A percentile compares a stretch with the other conserved stretches of the same genome.
Conservation (phyloP, 2,797 vertebrate species). For the Danio tinwini region DNA sequence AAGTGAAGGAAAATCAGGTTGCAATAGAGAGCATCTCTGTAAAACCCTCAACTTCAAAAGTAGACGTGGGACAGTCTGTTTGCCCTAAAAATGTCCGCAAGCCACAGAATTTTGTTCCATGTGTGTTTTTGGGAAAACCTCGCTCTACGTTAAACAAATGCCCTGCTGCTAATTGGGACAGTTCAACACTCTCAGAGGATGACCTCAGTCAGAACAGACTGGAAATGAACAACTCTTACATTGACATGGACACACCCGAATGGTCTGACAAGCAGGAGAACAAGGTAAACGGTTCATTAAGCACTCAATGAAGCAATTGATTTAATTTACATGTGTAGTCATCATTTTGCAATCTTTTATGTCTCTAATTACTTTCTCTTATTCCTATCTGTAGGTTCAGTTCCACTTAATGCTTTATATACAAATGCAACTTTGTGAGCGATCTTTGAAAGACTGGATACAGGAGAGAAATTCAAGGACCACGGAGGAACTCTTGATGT, state of each 20-base stretch:
- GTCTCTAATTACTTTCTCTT: not conserved
- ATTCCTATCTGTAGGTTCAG: conserved; percentile 76
- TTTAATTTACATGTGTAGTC: not conserved
- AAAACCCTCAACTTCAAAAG: conserved; percentile 55
- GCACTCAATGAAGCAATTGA: no score
- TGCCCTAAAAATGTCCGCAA: conserved; percentile 68
- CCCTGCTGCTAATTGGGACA: conserved; percentile 69
- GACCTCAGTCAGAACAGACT: conserved; percentile 65
- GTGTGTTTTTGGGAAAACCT: conserved; percentile 76
- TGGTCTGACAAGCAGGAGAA: conserved; percentile 68
- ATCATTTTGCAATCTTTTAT: not conserved
- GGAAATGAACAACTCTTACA: conserved; percentile 73
- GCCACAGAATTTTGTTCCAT: conserved; percentile 78
- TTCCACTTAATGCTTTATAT: conserved; percentile 96
- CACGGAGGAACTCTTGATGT: conserved; percentile 54
- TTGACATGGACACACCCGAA: conserved; percentile 64
- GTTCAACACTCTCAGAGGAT: conserved; percentile 66
- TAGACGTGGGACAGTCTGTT: conserved; percentile 62
- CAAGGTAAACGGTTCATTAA: conserved; percentile 65
- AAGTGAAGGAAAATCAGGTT: conserved; percentile 49
- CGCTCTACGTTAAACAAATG: conserved; percentile 60
- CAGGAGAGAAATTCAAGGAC: conserved; percentile 80
- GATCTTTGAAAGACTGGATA: conserved; percentile 95
- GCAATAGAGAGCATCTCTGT: conserved; percentile 26
- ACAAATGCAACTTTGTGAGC: conserved; percentile 97